Conservation (phyloP, 2,113 vertebrate genomes). For the Prolemur simus region DNA sequence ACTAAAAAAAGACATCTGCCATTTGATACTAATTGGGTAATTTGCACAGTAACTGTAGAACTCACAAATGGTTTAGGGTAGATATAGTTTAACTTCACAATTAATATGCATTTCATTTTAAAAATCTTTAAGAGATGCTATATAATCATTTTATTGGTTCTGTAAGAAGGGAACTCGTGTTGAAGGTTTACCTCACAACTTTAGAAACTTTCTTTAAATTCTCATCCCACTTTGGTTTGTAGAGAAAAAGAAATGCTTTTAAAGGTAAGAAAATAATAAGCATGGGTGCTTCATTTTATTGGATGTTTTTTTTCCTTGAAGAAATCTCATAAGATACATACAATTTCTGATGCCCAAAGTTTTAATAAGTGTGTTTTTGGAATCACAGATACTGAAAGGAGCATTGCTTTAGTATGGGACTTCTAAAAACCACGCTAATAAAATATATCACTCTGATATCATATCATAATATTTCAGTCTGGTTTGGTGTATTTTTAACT, state of each 20-base stretch:
- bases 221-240: slow-evolving; percentile 28
- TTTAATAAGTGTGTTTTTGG: slow-evolving; percentile 71
- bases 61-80: not conserved
- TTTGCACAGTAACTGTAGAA: not conserved
- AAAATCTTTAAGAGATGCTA: not conserved
- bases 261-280: slow-evolving; percentile 65
- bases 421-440: slow-evolving; percentile 5
- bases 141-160: not conserved
- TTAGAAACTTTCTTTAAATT: slow-evolving; percentile 48
- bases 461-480: not conserved
- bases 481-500: slow-evolving; percentile 34
- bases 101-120: not conserved
- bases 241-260: slow-evolving; percentile 48
- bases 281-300: slow-evolving; percentile 28
- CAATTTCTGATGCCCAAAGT: slow-evolving; percentile 62
- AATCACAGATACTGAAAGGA: slow-evolving; percentile 67
- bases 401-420: not conserved
- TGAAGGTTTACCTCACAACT: not conserved
- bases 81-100: not conserved
- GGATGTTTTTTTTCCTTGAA: slow-evolving; percentile 6
- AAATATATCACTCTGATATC: not conserved
- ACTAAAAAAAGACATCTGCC: not conserved
- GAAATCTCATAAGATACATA: not conserved
- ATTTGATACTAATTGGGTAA: not conserved
- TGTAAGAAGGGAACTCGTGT: not conserved